These are phyloP conservation scores for Pseudonaja textilis DNA, from an alignment of 2,113 vertebrate genomes.

Conservation along the genomic window DNA sequence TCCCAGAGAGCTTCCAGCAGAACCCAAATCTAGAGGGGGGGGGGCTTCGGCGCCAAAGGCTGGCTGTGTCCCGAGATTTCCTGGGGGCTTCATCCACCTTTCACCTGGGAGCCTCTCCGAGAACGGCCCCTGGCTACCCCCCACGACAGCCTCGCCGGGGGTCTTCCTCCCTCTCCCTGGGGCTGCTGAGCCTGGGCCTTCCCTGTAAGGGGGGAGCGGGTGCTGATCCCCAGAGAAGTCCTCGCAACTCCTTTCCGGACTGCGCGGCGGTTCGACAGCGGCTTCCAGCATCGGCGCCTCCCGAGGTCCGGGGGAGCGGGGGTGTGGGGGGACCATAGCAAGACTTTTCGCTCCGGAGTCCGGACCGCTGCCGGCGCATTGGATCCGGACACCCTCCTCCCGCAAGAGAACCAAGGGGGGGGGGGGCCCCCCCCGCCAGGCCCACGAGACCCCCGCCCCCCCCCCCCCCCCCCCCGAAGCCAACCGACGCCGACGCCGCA, in stretches of 20 bases:
- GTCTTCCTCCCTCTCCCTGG: not conserved
- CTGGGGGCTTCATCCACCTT: not conserved
- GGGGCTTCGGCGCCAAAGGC: not conserved
- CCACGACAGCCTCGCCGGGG: not conserved
- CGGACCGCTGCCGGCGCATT: not conserved
- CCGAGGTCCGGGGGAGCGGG: not conserved
- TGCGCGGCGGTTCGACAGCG: not conserved
- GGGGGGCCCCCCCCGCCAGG: too few relatives aligned
- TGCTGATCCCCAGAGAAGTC: not conserved
- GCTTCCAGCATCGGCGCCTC: not conserved
- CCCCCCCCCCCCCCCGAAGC: not conserved
- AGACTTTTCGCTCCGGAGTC: not conserved
- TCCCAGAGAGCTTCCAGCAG: not conserved
- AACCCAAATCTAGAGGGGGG: not conserved
- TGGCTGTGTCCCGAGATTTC: not conserved
- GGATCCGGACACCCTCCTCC: not conserved
- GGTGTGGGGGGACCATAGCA: rapidly evolving
- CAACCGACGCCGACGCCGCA: not conserved
- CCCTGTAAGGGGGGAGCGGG: not conserved
- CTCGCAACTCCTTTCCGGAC: not conserved
- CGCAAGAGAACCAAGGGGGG: not conserved
- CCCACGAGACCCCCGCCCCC: too few relatives aligned
- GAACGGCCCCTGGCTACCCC: not conserved
- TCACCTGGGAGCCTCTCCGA: not conserved
- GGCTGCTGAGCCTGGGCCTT: not conserved